Percentiles rank a stretch among this genome's conserved stretches.
phyloP scores from a whole-genome alignment of 2,113 vertebrate genomes.

The Malurus alboscapulatus region DNA sequence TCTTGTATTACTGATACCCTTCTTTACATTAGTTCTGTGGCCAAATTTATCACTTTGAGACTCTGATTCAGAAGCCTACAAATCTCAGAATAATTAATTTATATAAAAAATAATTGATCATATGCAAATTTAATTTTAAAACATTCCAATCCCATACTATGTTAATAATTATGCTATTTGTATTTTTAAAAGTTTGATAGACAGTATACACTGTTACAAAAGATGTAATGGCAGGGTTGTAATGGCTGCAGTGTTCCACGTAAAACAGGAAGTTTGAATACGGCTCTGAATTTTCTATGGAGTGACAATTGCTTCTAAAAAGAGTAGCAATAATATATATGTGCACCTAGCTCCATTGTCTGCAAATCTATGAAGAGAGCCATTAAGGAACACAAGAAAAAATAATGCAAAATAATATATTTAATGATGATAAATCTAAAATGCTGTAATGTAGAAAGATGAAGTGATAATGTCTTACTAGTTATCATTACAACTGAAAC shows the following conservation, averaged over 20 bases:
- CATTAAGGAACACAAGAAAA: background rate
- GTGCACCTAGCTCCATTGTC: background rate
- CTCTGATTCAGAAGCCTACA: background rate
- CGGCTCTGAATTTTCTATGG: background rate
- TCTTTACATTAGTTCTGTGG: background rate
- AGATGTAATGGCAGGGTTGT: background rate
- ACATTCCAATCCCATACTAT: background rate
- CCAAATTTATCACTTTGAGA: background rate
- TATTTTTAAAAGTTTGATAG: background rate
- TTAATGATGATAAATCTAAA: background rate
- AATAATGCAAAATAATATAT: background rate
- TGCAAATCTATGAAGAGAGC: background rate
- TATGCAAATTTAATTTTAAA: background rate
- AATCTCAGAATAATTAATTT: background rate
- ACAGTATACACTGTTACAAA: background rate
- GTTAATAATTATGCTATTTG: background rate
- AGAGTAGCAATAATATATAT: background rate
- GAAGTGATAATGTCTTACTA: background rate
- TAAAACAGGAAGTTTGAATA: background rate
- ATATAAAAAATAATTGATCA: background rate
- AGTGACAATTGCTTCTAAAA: background rate
- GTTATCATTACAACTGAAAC: background rate
- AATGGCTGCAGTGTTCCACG: background rate
- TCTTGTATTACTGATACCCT: background rate
- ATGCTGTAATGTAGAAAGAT: background rate